phyloP scores from a whole-genome alignment of 53 echinoderm and acorn worm species.

The Paracentrotus lividus region DNA sequence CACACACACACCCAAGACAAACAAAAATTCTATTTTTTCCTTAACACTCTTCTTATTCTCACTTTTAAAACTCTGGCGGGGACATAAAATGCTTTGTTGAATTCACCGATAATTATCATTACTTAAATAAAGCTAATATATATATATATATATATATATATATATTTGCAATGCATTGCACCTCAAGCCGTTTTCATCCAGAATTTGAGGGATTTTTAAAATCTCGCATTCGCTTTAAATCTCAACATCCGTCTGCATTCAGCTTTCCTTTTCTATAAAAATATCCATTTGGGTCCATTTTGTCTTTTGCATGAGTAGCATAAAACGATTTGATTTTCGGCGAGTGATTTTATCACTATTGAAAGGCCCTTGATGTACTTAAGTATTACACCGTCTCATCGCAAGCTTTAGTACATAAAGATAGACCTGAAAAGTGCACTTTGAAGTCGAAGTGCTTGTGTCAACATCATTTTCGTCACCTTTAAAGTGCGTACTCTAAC shows the following conservation, averaged over 20 bases:
- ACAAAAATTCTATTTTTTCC: too few relatives aligned
- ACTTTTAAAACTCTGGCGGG: too few relatives aligned
- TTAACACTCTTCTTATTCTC: too few relatives aligned
- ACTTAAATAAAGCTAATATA: too few relatives aligned
- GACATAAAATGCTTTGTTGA: too few relatives aligned
- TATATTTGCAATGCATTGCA: too few relatives aligned
- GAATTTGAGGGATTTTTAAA: neutral
- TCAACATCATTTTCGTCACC: constrained; percentile 24
- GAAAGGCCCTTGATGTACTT: constrained; percentile 47
- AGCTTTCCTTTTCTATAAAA: constrained; percentile 2
- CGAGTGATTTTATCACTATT: constrained; percentile 42
- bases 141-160: too few relatives aligned
- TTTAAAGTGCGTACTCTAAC: neutral
- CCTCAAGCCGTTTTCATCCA: neutral
- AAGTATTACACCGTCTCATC: neutral
- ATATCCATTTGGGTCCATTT: constrained; percentile 44
- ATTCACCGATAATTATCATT: too few relatives aligned
- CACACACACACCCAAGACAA: too few relatives aligned
- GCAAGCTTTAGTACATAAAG: neutral
- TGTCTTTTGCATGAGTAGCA: constrained; percentile 57
- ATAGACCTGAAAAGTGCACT: constrained; percentile 11
- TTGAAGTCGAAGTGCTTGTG: neutral
- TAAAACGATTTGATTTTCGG: constrained; percentile 37
- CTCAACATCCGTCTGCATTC: too few relatives aligned
- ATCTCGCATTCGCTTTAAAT: neutral